Base-by-base conservation (phyloP, 1,140 invertebrate genomes). In the Bombyx mandarina region DNA sequence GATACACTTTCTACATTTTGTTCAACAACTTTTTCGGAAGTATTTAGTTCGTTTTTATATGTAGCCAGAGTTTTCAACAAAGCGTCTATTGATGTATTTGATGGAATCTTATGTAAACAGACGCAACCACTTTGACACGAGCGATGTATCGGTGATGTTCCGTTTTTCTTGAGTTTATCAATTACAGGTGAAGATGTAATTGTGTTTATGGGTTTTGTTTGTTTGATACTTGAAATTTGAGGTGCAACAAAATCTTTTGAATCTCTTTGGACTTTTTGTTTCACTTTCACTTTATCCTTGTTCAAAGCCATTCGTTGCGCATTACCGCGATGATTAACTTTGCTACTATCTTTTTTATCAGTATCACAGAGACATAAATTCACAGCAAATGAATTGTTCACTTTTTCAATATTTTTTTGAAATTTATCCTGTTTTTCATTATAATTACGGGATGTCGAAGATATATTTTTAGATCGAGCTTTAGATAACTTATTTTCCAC, bases 91-190 rank as follows among this genome's bases (percentile, higher is more conserved):
- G 83, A 86, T 10, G 71, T 75, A 53, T 71, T 81, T 48, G 83
- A 84, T 42, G 83, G 81, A 43, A 63, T 54, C 69, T 79, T 81
- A 66, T 86, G 66, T 49, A 84, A 83, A 71, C 83, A 84, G 49
- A 58, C 59, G 59, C 77, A 77, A 10, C 69, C 58, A 46, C 58
- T 76, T 18, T 58, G 57, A 54, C 79, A 82, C 8, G 45, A 26
- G 43, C 8, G 22, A 45, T 42, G 48, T 12, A 35, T 7, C 45
- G 44, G 45, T 26, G 43, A 54, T 58, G 18, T 26, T 53, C 42
- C 53, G 43, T 45, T 9, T 46, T 7, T 45, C 46, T 50, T 2
- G 8, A 51, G 43, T 47, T 26, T 18, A 42, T 55, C 49, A 42
- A 5, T 49, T 61, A 49, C 26, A 2, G 52, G 43, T n/a, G 61